These are phyloP conservation scores for Melanogrammus aeglefinus DNA, from an alignment of 2,797 vertebrate genomes.

Conservation along the genomic window DNA sequence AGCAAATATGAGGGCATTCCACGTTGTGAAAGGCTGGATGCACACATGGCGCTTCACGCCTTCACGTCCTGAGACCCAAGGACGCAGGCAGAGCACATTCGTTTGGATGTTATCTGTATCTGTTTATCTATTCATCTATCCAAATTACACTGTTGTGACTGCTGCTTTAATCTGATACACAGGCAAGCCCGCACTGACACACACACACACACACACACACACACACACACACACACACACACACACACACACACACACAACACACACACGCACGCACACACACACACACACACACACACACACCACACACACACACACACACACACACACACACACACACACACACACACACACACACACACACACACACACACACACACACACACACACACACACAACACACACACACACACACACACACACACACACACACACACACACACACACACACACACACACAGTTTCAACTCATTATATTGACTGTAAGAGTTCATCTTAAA, in stretches of 20 bases:
- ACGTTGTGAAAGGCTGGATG: not conserved
- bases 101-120: not conserved
- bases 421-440: too few relatives aligned
- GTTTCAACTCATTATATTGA: not conserved
- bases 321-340: too few relatives aligned
- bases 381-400: too few relatives aligned
- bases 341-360: too few relatives aligned
- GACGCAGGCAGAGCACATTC: not conserved
- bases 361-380: too few relatives aligned
- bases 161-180: not conserved
- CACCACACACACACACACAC: too few relatives aligned
- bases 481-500: not conserved
- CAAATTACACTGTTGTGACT: not conserved
- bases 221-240: not conserved
- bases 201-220: not conserved
- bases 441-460: not conserved
- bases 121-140: not conserved
- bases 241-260: not conserved
- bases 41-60: not conserved
- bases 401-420: too few relatives aligned
- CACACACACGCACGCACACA: too few relatives aligned
- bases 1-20: not conserved
- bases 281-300: too few relatives aligned
- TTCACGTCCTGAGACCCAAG: not conserved
- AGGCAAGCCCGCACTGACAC: not conserved